Base-by-base conservation (phyloP, 1,140 invertebrate genomes). In the Neodiprion pinetum region DNA sequence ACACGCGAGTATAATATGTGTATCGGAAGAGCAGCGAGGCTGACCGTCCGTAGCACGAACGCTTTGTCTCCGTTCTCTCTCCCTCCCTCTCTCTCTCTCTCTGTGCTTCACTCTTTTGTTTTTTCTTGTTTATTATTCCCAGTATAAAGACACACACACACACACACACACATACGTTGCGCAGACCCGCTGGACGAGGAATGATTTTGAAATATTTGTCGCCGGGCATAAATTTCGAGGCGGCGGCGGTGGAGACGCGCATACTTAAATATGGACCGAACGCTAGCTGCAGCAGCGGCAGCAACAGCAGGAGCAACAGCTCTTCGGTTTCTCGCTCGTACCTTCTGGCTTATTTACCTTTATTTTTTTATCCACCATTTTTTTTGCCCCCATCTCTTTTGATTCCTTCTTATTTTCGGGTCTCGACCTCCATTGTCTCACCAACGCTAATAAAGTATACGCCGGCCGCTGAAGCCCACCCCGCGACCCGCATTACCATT, bases 191-290 rank as follows among this genome's bases (percentile, higher is more conserved):
- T n/a, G 48, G 70, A 21, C 61, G 75, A 70, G 73, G 75, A 82
- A 81, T 78, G 81, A 87, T 86, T 87, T 87, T 86, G 85, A 87
- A 87, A 87, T 87, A 87, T 87, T 87, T 87, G 83, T 87, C 85
- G 85, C 85, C 84, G 75, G 70, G 80, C 85, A 87, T 88, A 88
- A 87, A 87, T 87, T 86, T 82, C 82, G 80, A 81, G 81, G 80
- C 84, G 80, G 85, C 78, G 53, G 53, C 11, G 11, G 28, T 40
- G 53, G n/a, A 61, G 11, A 17, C 81, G 80, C 82, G 85, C 85
- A 88, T 87, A 84, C 84, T 88, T 88, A 88, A 88, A 88, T 88
- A 88, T 86, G 81, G 83, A 80, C 81, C 80, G 82, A 79, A 78
- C 28, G 28, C 28, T 40, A 40, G 28, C 28, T 2, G 28, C 28